A percentile compares a stretch with the other conserved stretches of the same genome.
These are phyloP conservation scores for Nibea albiflora DNA, from an alignment of 2,113 vertebrate genomes.

Conservation along the genomic window DNA sequence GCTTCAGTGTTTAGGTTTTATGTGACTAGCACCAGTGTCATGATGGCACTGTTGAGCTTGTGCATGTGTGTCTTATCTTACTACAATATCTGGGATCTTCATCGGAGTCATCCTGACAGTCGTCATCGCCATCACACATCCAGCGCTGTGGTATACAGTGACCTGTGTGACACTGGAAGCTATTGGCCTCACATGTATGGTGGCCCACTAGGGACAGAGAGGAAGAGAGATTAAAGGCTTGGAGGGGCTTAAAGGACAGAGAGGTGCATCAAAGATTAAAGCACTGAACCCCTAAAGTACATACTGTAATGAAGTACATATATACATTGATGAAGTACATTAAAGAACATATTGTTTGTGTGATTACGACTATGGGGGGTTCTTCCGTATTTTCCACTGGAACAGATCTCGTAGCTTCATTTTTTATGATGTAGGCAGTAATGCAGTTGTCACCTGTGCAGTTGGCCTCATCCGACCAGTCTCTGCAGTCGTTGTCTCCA, in stretches of 20 bases:
- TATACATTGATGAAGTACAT: neutral
- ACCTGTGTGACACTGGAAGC: slow-evolving; percentile 95
- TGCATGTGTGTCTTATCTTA: slow-evolving; percentile 51
- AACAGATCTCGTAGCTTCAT: neutral
- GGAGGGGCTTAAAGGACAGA: neutral
- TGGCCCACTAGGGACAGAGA: slow-evolving; percentile 86
- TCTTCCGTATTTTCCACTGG: neutral
- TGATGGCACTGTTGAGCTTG: neutral
- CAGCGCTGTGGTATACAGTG: slow-evolving; percentile 97
- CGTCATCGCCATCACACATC: slow-evolving; percentile 94
- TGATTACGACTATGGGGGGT: neutral
- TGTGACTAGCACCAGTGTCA: neutral
- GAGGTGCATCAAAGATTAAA: neutral
- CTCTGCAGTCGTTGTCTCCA: slow-evolving; percentile 97
- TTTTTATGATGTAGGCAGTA: neutral
- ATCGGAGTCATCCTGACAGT: slow-evolving; percentile 95
- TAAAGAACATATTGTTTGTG: neutral
- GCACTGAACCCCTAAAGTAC: neutral
- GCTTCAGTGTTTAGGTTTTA: too few species aligned
- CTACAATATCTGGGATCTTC: slow-evolving; percentile 90
- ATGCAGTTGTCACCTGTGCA: slow-evolving; percentile 87
- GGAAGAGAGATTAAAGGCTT: neutral
- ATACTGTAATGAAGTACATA: too few species aligned
- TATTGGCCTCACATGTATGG: slow-evolving; percentile 94
- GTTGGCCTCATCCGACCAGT: slow-evolving; percentile 97